Base-by-base conservation (phyloP, 2,113 vertebrate genomes). In the Urocynchramus pylzowi region DNA sequence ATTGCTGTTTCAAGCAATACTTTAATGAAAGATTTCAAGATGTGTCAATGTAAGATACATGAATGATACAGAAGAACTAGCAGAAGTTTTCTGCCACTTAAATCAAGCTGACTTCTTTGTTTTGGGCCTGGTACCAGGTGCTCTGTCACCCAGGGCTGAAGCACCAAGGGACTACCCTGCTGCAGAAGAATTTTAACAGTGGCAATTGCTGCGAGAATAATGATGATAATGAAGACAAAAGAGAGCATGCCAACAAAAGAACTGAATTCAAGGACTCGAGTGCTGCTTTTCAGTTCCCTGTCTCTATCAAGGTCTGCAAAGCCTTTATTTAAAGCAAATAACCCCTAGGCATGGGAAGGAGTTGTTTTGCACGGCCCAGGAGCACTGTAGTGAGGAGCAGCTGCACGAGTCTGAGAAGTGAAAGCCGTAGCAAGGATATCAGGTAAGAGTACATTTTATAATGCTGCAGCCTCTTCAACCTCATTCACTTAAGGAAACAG, bases 301-400 rank as follows among this genome's bases (percentile, higher is more conserved):
- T 54, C 35, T 78, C 69, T 78, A 57, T 13, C 64, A 77, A 78
- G 81, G 60, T 56, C 81, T 79, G 37, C 45, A 75, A 90, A 86
- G 44, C 63, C 57, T 95, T 84, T 76, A 60, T 94, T 45, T 86
- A 76, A 94, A 80, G 45, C 28, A 76, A 89, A 79, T 87, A 71
- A 76, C 27, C 44, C 49, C 42, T 30, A 31, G 85, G 31, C 42
- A 50, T 4, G 18, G 64, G 57, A 76, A 83, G 24, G 24, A 71
- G 44, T 37, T 89, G 63, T 59, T 94, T 61, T 86, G n/a, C 27
- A 14, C 28, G 76, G 57, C 27, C 42, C 49, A 94, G 76, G 81
- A 77, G 76, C 1, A 4, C 16, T 69, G 59, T 7, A 35, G 54
- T 5, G 5, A 92, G 74, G 53, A 82, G 61, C 71, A 93, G 61